A percentile compares a stretch with the other conserved stretches of the same genome.
These are phyloP conservation scores for Mythimna vitellina DNA, from an alignment of 2,888 invertebrate species.

Conservation along the genomic window DNA sequence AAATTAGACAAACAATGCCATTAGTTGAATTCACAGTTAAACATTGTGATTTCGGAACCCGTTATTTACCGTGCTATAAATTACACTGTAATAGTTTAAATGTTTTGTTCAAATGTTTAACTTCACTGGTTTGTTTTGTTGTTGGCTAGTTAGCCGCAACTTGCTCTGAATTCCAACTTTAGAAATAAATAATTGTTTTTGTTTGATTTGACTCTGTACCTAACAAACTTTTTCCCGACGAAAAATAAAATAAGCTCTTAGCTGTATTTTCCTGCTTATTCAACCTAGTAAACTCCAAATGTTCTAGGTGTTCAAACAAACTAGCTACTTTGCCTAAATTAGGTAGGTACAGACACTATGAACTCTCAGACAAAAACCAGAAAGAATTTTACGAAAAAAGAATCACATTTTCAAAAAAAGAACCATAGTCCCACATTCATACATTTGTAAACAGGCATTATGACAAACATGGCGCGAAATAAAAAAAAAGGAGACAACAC, in stretches of 20 bases:
- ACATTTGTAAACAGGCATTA: conserved; percentile 72
- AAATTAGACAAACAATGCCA: conserved; percentile 48
- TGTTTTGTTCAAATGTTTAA: conserved; percentile 52
- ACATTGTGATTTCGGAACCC: conserved; percentile 47
- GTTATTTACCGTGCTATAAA: conserved; percentile 52
- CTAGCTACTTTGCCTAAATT: conserved; percentile 16
- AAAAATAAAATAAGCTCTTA: conserved; percentile 7
- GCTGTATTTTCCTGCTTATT: neutral
- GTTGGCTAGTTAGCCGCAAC: conserved; percentile 19
- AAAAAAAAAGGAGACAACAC: conserved; percentile 71
- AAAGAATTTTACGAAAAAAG: conserved; percentile 43
- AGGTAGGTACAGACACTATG: conserved; percentile 4
- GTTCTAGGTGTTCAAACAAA: conserved; percentile 2
- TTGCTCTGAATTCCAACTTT: conserved; percentile 49
- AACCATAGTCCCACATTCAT: conserved; percentile 66
- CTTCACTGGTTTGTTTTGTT: conserved; percentile 36
- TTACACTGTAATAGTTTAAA: conserved; percentile 52
- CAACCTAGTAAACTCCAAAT: neutral
- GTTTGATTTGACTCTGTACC: conserved; percentile 12
- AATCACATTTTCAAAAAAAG: conserved; percentile 49
- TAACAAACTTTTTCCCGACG: conserved; percentile 5
- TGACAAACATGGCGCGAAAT: conserved; percentile 69
- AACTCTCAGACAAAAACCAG: conserved; percentile 16
- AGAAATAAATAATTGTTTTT: conserved; percentile 44
- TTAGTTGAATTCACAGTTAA: conserved; percentile 47